Evolutionary conservation across 1,140 invertebrate genomes (phyloP), one percentile per base, ranked within the genome.

Genomic region (Lutraria rhynchaena): DNA sequence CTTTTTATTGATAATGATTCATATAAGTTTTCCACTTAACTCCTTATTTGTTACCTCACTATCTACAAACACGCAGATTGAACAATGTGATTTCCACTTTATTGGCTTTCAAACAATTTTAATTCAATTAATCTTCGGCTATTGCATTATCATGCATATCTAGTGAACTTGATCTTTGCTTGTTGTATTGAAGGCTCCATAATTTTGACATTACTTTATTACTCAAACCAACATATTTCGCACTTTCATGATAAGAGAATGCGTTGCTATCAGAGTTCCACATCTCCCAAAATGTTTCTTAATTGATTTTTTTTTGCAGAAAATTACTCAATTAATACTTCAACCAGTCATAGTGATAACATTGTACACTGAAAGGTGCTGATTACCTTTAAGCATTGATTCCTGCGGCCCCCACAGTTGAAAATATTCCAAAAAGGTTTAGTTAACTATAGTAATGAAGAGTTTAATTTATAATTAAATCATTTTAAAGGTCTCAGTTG

Each of bases 291-390:
- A 65, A 41, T 17, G n/a, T 22, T 19, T 41, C 61, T 65, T 44
- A 65, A 65, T 65, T 65, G 61, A 65, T 44, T 65, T 44, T 65
- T 65, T 65, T 24, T 37, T 65, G 27, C 35, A 29, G n/a, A n/a
- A n/a, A 65, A 65, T 65, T 65, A 29, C 41, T 65, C 61, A 65
- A 65, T 65, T 65, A 44, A 65, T 2, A 65, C 61, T 65, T 49
- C 46, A 41, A 44, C 27, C n/a, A 22, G 46, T 41, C 22, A 1
- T 3, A 17, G 4, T 22, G 61, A 65, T 46, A 65, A n/a, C 35
- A 65, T 65, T 65, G 46, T 65, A 15, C 1, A 2, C 5, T 11
- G 31, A 44, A 24, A 65, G 22, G 31, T 37, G 5, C 7, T 46
- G 4, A 44, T 65, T 44, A 1, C 41, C 24, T 27, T 65, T 35